These are phyloP conservation scores for Entomyzon cyanotis DNA, from an alignment of 2,113 vertebrate species.

Conservation along the genomic window DNA sequence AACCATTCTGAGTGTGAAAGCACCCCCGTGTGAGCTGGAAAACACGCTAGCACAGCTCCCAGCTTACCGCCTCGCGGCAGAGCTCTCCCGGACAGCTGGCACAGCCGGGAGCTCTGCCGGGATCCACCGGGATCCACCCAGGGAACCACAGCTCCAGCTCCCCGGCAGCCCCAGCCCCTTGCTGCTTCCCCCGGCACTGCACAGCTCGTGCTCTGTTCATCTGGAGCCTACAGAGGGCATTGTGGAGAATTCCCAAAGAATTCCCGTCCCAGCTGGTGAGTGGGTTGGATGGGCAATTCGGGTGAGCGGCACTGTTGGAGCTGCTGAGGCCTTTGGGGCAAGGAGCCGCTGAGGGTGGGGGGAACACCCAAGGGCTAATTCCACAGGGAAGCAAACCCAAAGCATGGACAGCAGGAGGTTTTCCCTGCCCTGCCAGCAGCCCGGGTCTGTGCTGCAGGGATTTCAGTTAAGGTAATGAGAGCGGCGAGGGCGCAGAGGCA, in stretches of 20 bases:
- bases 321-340: fast-evolving
- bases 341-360: neutral
- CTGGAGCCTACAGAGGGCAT: neutral
- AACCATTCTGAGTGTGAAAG: slow-evolving; percentile 3
- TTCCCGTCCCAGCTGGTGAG: fast-evolving
- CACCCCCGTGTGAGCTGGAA: neutral
- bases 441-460: neutral
- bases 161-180: neutral
- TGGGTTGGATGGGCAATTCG: neutral
- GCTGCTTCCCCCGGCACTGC: neutral
- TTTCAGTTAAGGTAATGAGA: slow-evolving; percentile 13
- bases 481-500: neutral
- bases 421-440: neutral
- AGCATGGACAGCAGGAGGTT: neutral
- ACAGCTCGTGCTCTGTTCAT: neutral
- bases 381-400: neutral
- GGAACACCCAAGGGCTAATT: neutral
- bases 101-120: fast-evolving
- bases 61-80: neutral
- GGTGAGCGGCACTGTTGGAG: neutral
- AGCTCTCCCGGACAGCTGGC: neutral
- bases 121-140: neutral
- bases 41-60: neutral
- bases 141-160: neutral
- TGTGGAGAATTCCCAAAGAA: neutral